These are phyloP conservation scores for Lagopus muta DNA, from an alignment of 2,113 vertebrate genomes.

Conservation along the genomic window DNA sequence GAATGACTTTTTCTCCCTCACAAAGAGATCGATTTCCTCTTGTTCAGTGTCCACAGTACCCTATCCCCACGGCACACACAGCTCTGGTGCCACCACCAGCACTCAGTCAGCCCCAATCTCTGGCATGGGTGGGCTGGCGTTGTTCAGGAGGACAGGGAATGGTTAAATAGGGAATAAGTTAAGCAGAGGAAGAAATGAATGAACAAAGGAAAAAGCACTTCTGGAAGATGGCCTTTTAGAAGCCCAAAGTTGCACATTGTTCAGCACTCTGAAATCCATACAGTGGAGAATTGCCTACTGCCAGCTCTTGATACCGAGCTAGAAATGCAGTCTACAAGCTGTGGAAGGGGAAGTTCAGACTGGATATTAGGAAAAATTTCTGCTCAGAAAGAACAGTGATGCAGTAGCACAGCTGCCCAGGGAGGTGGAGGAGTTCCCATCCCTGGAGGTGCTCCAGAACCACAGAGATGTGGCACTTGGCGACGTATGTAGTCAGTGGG, in stretches of 20 bases:
- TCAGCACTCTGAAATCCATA: background rate
- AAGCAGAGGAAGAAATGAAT: background rate
- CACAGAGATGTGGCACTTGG: background rate
- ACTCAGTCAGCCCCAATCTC: background rate
- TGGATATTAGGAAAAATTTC: background rate
- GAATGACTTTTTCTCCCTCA: conserved; percentile 62
- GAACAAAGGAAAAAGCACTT: background rate
- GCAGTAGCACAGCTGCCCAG: background rate
- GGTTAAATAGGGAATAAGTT: background rate
- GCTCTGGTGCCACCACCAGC: background rate
- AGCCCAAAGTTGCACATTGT: background rate
- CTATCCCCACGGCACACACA: background rate
- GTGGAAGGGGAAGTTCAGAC: background rate
- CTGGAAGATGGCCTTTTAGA: background rate
- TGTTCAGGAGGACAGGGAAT: background rate
- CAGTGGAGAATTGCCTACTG: background rate
- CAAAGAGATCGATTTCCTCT: conserved; percentile 63
- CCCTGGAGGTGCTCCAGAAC: background rate
- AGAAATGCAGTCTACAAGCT: background rate
- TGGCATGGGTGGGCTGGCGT: background rate
- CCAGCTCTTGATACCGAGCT: background rate
- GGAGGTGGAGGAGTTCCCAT: background rate
- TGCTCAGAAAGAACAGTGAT: background rate
- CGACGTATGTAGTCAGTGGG: background rate
- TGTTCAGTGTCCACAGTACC: background rate